Evolutionary conservation across 2,797 vertebrate species (phyloP).

Genomic region (Synanceia verrucosa): DNA sequence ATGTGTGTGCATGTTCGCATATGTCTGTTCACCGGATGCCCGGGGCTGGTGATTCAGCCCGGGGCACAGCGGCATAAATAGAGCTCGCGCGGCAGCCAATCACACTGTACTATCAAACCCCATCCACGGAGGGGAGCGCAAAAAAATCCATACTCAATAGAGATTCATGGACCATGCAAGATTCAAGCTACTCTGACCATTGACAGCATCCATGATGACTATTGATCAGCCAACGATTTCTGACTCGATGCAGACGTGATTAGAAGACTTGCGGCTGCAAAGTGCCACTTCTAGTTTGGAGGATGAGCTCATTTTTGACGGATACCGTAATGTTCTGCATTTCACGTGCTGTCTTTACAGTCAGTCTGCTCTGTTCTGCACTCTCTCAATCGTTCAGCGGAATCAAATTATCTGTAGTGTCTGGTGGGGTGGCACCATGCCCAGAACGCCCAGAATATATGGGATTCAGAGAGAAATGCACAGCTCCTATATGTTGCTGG

Average conservation of each 20-base stretch:
- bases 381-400: slow-evolving; percentile 53
- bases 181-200: slow-evolving; percentile 72
- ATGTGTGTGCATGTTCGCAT: slow-evolving; percentile 54
- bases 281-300: slow-evolving; percentile 80
- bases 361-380: slow-evolving; percentile 55
- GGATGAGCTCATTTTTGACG: slow-evolving; percentile 77
- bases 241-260: slow-evolving; percentile 69
- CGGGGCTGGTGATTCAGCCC: slow-evolving; percentile 78
- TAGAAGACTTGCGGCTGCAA: slow-evolving; percentile 75
- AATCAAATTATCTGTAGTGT: slow-evolving; percentile 79
- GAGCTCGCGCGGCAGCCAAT: slow-evolving; percentile 72
- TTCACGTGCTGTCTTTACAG: slow-evolving; percentile 69
- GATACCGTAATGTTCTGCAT: slow-evolving; percentile 60
- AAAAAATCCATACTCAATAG: slow-evolving; percentile 78
- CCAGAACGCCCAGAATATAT: slow-evolving; percentile 69
- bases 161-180: slow-evolving; percentile 80
- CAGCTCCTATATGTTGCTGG: slow-evolving; percentile 41
- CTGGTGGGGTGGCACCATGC: slow-evolving; percentile 68
- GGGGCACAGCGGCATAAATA: slow-evolving; percentile 75
- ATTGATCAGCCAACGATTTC: slow-evolving; percentile 79
- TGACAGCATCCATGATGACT: slow-evolving; percentile 79
- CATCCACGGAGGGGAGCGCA: slow-evolving; percentile 47
- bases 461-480: slow-evolving; percentile 54
- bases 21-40: slow-evolving; percentile 71
- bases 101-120: slow-evolving; percentile 66